Percentiles rank a stretch among this genome's conserved stretches.
Conservation (phyloP, 2,888 invertebrate species). For the Megastigmus dorsalis region DNA sequence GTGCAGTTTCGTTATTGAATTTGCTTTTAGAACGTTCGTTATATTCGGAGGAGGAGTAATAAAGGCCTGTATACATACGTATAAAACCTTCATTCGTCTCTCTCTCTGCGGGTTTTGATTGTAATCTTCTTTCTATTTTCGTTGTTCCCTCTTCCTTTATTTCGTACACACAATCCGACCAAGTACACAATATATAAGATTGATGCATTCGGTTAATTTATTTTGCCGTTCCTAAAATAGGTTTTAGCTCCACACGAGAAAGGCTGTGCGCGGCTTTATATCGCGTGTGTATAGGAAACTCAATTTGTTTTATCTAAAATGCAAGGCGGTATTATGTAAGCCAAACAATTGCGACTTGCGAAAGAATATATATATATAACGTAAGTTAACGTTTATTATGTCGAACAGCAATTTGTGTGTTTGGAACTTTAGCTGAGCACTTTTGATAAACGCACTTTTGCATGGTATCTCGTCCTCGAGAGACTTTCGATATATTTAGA, state of each 20-base stretch:
- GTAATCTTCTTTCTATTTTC: conserved; percentile 33
- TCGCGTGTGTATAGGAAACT: neutral
- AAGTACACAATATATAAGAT: conserved; percentile 15
- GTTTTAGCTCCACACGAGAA: no score
- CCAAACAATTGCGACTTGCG: neutral
- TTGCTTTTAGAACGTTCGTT: conserved; percentile 18
- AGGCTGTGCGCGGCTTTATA: no score
- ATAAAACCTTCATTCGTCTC: no score
- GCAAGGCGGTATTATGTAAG: neutral
- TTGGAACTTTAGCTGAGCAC: no score
- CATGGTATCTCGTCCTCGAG: no score
- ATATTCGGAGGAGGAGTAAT: neutral
- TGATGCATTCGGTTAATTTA: conserved; percentile 13
- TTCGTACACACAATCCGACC: conserved; percentile 3
- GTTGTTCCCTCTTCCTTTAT: neutral
- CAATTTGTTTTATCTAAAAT: neutral
- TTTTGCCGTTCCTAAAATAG: conserved; percentile 15
- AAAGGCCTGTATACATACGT: conserved; percentile 8
- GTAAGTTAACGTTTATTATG: no score
- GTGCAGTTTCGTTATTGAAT: conserved; percentile 25
- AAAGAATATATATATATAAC: no score
- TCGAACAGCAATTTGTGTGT: no score
- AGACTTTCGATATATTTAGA: neutral
- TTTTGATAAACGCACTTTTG: no score
- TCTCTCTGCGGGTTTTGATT: neutral